Base-by-base conservation (phyloP, 2,113 vertebrate species). In the Condylura cristata region DNA sequence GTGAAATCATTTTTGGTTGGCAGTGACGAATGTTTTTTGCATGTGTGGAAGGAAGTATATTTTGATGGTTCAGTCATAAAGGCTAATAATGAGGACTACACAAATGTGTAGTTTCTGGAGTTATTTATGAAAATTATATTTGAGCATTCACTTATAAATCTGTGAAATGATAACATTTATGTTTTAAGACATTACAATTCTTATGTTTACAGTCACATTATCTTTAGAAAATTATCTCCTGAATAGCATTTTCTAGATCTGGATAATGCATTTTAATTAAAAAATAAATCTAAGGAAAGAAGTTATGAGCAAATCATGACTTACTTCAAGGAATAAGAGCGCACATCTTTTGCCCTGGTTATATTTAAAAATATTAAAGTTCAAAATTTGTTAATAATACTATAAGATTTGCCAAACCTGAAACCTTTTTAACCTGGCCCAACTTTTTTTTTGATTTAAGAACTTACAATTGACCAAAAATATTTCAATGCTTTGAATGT, bases 261-360 rank as follows among this genome's bases (percentile, higher is more conserved):
- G 26, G 17, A 63, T 71, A 66, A 51, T 68, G 32, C 39, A 85
- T 88, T 96, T 95, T 89, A 91, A 83, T 74, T 91, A 44, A 87
- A 92, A 93, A 61, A 3, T 68, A 90, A 79, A 72, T 6, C 20
- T 34, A 80, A 76, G 46, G n/a, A 81, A 53, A 86, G 22, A 90
- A 53, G 26, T 76, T 17, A 44, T 68, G 85, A 82, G 63, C 28
- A 74, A 34, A 34, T 78, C 14, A 46, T 46, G 30, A 76, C 7
- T 86, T 81, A 72, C 9, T 61, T 89, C 34, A 91, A 3, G 26
- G n/a, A 92, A n/a, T n/a, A 71, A 1, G 7, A 48, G 16, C 63
- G 9, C 75, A 53, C 1, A 66, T 6, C 24, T 91, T 92, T 58
- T 26, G 9, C 2, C 11, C n/a, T 41, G 44, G 17, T 60, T 80